Conservation (phyloP, 2,113 vertebrate species). For the Chrysochloris asiatica region DNA sequence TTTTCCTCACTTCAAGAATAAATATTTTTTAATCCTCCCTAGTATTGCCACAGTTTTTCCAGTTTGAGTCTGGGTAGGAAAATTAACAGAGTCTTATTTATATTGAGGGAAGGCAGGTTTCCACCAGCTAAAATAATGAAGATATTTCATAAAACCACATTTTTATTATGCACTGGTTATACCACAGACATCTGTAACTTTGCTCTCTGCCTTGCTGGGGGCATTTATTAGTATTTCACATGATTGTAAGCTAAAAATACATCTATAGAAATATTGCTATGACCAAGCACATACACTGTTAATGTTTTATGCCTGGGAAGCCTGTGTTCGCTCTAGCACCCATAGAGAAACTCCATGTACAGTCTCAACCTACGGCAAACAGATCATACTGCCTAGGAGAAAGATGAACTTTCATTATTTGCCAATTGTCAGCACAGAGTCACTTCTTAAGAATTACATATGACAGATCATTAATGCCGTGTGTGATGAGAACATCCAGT, state of each 20-base stretch:
- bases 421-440: constrained; percentile 9
- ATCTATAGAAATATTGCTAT: not conserved
- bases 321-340: not conserved
- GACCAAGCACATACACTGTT: not conserved
- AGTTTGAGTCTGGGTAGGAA: not conserved
- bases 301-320: not conserved
- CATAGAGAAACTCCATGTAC: constrained; percentile 30
- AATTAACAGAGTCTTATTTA: constrained; percentile 14
- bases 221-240: constrained; percentile 31
- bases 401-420: constrained; percentile 24
- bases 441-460: no score
- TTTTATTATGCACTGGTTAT: not conserved
- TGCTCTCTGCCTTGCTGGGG: not conserved
- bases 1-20: not conserved
- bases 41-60: not conserved
- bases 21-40: not conserved
- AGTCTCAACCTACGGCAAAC: constrained; percentile 62
- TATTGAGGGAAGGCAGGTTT: not conserved
- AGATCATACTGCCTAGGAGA: constrained; percentile 21
- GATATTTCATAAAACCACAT: not conserved
- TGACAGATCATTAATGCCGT: not conserved
- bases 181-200: not conserved
- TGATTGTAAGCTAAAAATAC: constrained; percentile 33
- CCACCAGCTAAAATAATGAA: constrained; percentile 25
- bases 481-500: not conserved